Conservation (phyloP, 2,797 vertebrate genomes). For the Peromyscus attwateri region DNA sequence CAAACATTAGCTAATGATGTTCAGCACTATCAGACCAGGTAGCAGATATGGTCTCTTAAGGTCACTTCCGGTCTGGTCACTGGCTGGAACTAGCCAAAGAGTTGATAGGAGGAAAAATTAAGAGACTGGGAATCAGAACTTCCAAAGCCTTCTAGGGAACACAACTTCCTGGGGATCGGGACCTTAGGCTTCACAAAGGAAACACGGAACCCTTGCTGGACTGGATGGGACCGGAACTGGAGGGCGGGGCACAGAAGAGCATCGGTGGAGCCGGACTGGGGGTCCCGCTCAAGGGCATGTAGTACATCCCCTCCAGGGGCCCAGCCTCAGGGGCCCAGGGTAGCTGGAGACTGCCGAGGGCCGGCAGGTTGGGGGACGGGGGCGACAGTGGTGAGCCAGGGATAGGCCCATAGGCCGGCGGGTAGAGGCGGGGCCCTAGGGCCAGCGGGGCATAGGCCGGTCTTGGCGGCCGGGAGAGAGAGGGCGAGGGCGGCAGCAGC, state of each 20-base stretch:
- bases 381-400: conserved; percentile 87
- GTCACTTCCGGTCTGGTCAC: background rate
- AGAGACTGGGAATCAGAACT: conserved; percentile 10
- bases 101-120: background rate
- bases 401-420: conserved; percentile 91
- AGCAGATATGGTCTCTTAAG: conserved; percentile 27
- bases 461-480: conserved; percentile 88
- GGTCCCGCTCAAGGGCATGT: conserved; percentile 94
- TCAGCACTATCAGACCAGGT: background rate
- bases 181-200: conserved; percentile 73
- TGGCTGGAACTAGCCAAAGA: background rate
- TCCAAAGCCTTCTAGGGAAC: background rate
- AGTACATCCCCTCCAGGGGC: conserved; percentile 95
- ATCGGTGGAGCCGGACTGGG: conserved; percentile 91
- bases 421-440: conserved; percentile 87
- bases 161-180: background rate
- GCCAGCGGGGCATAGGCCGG: conserved; percentile 91
- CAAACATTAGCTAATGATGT: conserved; percentile 23
- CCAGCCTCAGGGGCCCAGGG: conserved; percentile 90
- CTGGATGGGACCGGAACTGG: conserved; percentile 66
- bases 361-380: conserved; percentile 86
- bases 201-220: conserved; percentile 66
- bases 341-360: conserved; percentile 88
- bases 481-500: conserved; percentile 90
- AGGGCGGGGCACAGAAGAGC: conserved; percentile 70